A percentile compares a stretch with the other conserved stretches of the same genome.
These are phyloP conservation scores for Zaprionus davidi DNA, from an alignment of 1,140 invertebrate genomes.

Conservation along the genomic window DNA sequence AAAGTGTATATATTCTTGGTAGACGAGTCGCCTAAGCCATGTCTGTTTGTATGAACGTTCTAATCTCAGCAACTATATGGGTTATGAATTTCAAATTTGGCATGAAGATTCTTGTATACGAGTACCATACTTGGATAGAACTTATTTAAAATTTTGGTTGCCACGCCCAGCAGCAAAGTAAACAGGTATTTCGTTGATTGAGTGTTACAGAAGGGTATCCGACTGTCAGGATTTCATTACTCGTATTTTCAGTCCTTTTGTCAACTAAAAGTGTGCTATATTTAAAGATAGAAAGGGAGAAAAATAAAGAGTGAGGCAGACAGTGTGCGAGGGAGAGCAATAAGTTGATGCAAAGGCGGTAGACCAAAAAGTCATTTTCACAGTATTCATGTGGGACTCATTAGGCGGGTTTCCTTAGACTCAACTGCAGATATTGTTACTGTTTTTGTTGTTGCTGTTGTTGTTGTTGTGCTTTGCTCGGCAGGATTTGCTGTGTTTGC, in stretches of 20 bases:
- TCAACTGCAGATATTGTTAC: neutral
- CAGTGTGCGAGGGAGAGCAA: neutral
- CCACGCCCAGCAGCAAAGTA: too few relatives aligned
- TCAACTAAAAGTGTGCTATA: slow-evolving; percentile 1
- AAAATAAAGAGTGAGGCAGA: neutral
- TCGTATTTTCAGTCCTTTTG: neutral
- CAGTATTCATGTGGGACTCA: slow-evolving; percentile 67
- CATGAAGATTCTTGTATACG: too few relatives aligned
- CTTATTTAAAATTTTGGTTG: too few relatives aligned
- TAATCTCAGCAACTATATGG: too few relatives aligned
- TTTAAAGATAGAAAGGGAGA: slow-evolving; percentile 1
- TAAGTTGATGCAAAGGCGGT: slow-evolving; percentile 46
- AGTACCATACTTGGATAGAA: too few relatives aligned
- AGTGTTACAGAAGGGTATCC: too few relatives aligned
- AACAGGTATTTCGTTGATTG: too few relatives aligned
- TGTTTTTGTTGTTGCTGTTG: slow-evolving; percentile 2
- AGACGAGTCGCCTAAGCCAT: too few relatives aligned
- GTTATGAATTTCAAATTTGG: too few relatives aligned
- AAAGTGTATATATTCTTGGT: too few relatives aligned
- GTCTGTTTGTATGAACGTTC: too few relatives aligned
- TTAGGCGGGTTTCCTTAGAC: slow-evolving; percentile 48
- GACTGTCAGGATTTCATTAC: neutral
- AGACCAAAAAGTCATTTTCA: slow-evolving; percentile 67
- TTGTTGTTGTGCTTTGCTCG: slow-evolving; percentile 18
- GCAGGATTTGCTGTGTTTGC: slow-evolving; percentile 46